These are phyloP conservation scores for Sipha maydis DNA, from an alignment of 2,888 invertebrate species.

Conservation along the genomic window DNA sequence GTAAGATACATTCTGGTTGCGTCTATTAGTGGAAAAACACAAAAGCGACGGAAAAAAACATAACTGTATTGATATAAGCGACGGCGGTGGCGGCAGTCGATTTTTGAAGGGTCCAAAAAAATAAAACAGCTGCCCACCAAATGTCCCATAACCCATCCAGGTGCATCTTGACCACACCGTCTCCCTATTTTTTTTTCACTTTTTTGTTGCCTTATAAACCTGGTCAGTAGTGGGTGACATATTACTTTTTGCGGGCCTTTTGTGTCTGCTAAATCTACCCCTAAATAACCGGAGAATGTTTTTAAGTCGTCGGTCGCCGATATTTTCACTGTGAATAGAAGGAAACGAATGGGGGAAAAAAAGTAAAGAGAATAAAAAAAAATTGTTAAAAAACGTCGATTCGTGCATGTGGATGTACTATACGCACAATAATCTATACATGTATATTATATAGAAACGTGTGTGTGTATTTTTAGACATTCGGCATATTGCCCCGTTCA, in stretches of 20 bases:
- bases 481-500: slow-evolving; percentile 38
- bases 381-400: slow-evolving; percentile 55
- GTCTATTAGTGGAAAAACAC: slow-evolving; percentile 60
- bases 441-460: not conserved
- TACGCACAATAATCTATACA: slow-evolving; percentile 5
- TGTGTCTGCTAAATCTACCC: slow-evolving; percentile 60
- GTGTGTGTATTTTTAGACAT: slow-evolving; percentile 36
- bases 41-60: slow-evolving; percentile 47
- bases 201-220: slow-evolving; percentile 62
- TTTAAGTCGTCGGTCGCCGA: slow-evolving; percentile 48
- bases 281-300: slow-evolving; percentile 61
- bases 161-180: slow-evolving; percentile 62
- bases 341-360: slow-evolving; percentile 21
- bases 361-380: slow-evolving; percentile 22
- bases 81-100: slow-evolving; percentile 60
- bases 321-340: slow-evolving; percentile 34
- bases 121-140: slow-evolving; percentile 61
- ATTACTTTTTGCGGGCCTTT: slow-evolving; percentile 62
- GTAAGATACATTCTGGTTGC: slow-evolving; percentile 52
- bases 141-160: slow-evolving; percentile 62
- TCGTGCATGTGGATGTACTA: not conserved
- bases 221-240: slow-evolving; percentile 62
- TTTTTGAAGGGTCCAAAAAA: slow-evolving; percentile 62
- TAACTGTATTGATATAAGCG: slow-evolving; percentile 60
- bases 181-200: slow-evolving; percentile 50